phyloP scores from a whole-genome alignment of 2,888 invertebrate genomes.

The Eilema griseolum region DNA sequence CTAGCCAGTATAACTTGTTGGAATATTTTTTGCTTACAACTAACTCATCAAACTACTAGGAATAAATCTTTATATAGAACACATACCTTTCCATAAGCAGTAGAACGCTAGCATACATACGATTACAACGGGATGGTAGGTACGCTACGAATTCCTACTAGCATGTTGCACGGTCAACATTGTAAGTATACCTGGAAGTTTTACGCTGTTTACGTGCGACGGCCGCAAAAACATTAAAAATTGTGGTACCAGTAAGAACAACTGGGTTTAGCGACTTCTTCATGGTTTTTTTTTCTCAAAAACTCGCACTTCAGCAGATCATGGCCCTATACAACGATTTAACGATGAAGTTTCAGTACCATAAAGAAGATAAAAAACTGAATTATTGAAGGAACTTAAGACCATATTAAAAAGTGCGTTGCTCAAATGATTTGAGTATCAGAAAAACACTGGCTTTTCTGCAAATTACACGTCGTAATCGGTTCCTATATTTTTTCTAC shows the following conservation, averaged over 20 bases:
- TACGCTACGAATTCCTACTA: not conserved
- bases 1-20: not conserved
- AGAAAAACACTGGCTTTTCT: too few relatives aligned
- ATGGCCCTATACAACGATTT: not conserved
- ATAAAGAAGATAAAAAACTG: not conserved
- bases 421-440: not conserved
- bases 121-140: conserved; percentile 31
- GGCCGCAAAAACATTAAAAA: not conserved
- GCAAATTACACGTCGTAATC: too few relatives aligned
- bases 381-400: not conserved
- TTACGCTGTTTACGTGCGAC: conserved; percentile 1
- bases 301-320: not conserved
- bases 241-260: not conserved
- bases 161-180: conserved; percentile 4
- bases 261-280: not conserved
- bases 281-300: not conserved
- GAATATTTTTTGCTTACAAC: not conserved
- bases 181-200: not conserved
- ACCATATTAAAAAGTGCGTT: not conserved
- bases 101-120: conserved; percentile 38
- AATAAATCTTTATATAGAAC: not conserved
- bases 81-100: not conserved
- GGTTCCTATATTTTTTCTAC: not conserved
- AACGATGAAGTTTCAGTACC: not conserved
- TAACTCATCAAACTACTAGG: not conserved